Evolutionary conservation across 2,888 invertebrate genomes (phyloP), one percentile per base, ranked within the genome.

Genomic region (Agonopterix alstromeriana): DNA sequence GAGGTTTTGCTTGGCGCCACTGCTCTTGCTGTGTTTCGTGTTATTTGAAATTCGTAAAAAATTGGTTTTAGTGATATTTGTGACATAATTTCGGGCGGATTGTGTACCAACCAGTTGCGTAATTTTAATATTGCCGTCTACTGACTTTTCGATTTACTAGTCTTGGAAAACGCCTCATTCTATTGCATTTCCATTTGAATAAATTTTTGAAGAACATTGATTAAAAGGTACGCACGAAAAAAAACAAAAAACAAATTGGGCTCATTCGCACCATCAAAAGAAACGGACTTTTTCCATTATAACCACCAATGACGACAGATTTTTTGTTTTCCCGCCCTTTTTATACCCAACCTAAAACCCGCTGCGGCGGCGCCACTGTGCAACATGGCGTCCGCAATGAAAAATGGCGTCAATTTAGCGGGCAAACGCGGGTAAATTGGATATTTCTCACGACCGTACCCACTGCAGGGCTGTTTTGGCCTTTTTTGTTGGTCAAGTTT

Each of bases 401-500:
- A 79, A 83, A 82, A 87, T 85, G 74, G 76, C 78, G 73, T 67
- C 85, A 80, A 87, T 87, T 86, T 86, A 75, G 70, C 72, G 80
- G 77, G 78, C 71, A 82, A 82, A 78, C 77, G 75, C 77, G 66
- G 75, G 77, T 76, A 86, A 86, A 86, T 85, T 86, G 86, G 83
- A 82, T 81, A 82, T 84, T 84, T 82, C 79, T 82, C 82, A 77
- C 77, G 70, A 73, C 61, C 77, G 74, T 67, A 76, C 66, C 68
- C 72, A 27, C 27, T 27, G 67, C 59, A 61, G 61, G 66, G 60
- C 27, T 27, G 27, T 70, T 67, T 70, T 60, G 60, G 65, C 62
- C 62, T 71, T 74, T 74, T 65, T 63, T 60, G 52, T 52, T 57
- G 55, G 52, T 50, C 52, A 54, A 56, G 58, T 58, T 27, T 27